These are phyloP conservation scores for Pseudomyrmex flavicornis DNA, from an alignment of 1,140 invertebrate genomes.

Conservation along the genomic window DNA sequence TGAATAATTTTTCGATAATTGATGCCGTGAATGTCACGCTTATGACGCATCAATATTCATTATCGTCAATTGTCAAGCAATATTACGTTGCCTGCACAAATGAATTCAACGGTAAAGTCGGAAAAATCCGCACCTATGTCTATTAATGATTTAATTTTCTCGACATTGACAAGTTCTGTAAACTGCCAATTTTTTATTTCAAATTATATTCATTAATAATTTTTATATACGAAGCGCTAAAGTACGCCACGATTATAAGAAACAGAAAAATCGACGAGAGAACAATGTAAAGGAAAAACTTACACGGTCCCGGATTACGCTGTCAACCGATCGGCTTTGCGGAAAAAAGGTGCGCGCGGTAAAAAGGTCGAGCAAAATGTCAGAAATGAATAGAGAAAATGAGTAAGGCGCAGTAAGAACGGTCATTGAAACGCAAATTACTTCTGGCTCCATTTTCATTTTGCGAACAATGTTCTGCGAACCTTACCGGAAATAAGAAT, in stretches of 20 bases:
- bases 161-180: not conserved
- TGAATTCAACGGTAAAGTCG: slow-evolving; percentile 26
- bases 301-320: slow-evolving; percentile 17
- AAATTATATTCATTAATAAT: not conserved
- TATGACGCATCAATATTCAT: slow-evolving; percentile 44
- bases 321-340: slow-evolving; percentile 31
- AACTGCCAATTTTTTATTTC: not conserved
- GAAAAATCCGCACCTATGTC: not conserved
- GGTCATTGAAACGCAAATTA: slow-evolving; percentile 73
- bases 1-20: slow-evolving; percentile 53
- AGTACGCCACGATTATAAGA: not conserved
- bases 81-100: slow-evolving; percentile 3
- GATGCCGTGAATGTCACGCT: slow-evolving; percentile 47
- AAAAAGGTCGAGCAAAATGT: slow-evolving; percentile 14
- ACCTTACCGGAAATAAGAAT: slow-evolving; percentile 70
- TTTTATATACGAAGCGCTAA: too few relatives aligned
- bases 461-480: slow-evolving; percentile 68
- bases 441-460: slow-evolving; percentile 66
- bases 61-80: slow-evolving; percentile 47
- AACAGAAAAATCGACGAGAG: not conserved
- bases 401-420: slow-evolving; percentile 46
- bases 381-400: slow-evolving; percentile 60
- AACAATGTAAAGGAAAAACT: not conserved
- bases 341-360: slow-evolving; percentile 21
- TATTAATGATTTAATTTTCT: not conserved